Evolutionary conservation across 2,888 invertebrate species (phyloP), one percentile per base, ranked within the genome.

Genomic region (Himalopsyche kuldschensis): DNA sequence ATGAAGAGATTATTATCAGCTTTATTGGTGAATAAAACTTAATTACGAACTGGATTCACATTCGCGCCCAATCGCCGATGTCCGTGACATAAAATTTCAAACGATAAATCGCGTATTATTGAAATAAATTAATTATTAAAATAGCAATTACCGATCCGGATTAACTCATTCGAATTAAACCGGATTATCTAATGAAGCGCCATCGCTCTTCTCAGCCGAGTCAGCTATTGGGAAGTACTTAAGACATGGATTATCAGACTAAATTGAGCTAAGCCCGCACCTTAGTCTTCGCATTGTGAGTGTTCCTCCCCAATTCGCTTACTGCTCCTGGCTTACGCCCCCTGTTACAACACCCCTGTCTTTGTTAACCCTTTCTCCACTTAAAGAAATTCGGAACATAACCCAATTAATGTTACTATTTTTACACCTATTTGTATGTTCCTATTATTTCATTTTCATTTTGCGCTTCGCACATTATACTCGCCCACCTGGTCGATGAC

Each of bases 181-280:
- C 55, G 55, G 55, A 55, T 55, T 20, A 55, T 20, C 55, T 55
- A 55, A 55, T 55, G 55, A 55, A 55, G 20, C 55, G 55, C 6
- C 55, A 55, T 20, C 55, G 55, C 55, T 55, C 55, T 20, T 20
- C 55, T 55, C 20, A 20, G 81, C 63, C 80, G 84, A 86, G 31
- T 84, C 86, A 80, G 78, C 86, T 82, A 84, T 84, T 82, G 82
- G 82, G 82, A 84, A 84, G 86, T 83, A 78, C 86, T 86, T 86
- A 86, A 86, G 86, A 84, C 84, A 41, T 47, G 86, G 86, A 84
- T 84, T 80, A 84, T 80, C 79, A 82, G 81, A 83, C 82, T 83
- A 83, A 86, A 83, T 83, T 83, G 83, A 81, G 63, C 86, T 80
- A 83, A 84, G 82, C 76, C 75, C 84, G 75, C 77, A 46, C 84